phyloP scores from a whole-genome alignment of 1,140 invertebrate genomes.

The Liolophura sinensis region DNA sequence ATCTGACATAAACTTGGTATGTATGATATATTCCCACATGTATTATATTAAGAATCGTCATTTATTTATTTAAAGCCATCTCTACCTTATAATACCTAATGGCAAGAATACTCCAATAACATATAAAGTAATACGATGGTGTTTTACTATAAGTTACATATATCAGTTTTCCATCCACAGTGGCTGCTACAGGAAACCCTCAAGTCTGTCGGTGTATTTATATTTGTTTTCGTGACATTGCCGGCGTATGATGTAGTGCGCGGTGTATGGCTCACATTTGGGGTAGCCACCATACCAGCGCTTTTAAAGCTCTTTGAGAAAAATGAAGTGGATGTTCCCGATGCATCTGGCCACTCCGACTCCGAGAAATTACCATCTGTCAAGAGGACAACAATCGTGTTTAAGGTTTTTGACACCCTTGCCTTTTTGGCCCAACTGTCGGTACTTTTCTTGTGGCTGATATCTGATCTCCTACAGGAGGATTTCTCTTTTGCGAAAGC shows the following conservation, averaged over 20 bases:
- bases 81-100: too few relatives aligned
- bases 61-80: too few relatives aligned
- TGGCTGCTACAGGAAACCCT: conserved; percentile 46
- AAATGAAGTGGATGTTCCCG: conserved; percentile 22
- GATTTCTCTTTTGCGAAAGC: conserved; percentile 27
- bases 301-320: conserved; percentile 38
- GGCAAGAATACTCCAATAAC: too few relatives aligned
- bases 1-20: too few relatives aligned
- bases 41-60: too few relatives aligned
- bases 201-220: conserved; percentile 45
- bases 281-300: conserved; percentile 42
- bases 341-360: conserved; percentile 28
- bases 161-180: conserved; percentile 14
- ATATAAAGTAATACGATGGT: too few relatives aligned
- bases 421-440: conserved; percentile 40
- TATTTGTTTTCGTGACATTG: conserved; percentile 49
- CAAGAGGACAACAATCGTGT: conserved; percentile 20
- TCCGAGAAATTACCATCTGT: too few relatives aligned
- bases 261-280: conserved; percentile 37
- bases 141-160: too few relatives aligned
- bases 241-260: conserved; percentile 39
- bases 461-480: conserved; percentile 18
- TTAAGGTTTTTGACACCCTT: conserved; percentile 33
- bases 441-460: conserved; percentile 39
- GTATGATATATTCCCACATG: too few relatives aligned